Evolutionary conservation across 2,888 invertebrate genomes (phyloP).

Genomic region (Dryomyza anilis): DNA sequence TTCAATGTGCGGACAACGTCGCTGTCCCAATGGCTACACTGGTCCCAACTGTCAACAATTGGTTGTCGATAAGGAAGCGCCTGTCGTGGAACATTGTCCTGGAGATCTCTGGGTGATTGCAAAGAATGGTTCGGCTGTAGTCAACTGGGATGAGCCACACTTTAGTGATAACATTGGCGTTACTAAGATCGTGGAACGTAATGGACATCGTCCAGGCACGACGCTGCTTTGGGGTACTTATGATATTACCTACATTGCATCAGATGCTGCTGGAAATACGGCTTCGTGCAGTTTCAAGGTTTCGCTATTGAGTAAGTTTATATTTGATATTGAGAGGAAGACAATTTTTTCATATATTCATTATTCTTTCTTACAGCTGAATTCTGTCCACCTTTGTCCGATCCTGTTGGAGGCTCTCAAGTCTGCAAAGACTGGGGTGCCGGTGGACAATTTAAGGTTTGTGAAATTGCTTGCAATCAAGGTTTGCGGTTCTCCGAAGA

Average conservation of each 20-base stretch:
- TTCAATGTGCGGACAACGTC: conserved; percentile 87
- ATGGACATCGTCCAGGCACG: conserved; percentile 85
- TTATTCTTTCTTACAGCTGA: conserved; percentile 77
- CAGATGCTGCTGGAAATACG: conserved; percentile 89
- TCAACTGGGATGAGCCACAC: conserved; percentile 89
- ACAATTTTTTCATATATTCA: too few relatives aligned
- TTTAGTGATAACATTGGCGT: conserved; percentile 90
- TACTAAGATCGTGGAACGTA: conserved; percentile 78
- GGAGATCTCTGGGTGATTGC: conserved; percentile 94
- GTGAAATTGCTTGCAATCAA: conserved; percentile 85
- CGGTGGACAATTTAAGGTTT: conserved; percentile 91
- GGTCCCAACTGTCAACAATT: conserved; percentile 85
- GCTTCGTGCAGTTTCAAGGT: conserved; percentile 92
- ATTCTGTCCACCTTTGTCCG: conserved; percentile 86
- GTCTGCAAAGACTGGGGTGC: conserved; percentile 96
- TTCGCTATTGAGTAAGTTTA: conserved; percentile 79
- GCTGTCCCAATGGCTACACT: conserved; percentile 85
- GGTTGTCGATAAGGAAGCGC: conserved; percentile 83
- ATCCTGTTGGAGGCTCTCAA: conserved; percentile 90
- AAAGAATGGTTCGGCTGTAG: conserved; percentile 87
- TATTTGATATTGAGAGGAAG: background rate
- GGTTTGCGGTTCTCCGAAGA: conserved; percentile 90
- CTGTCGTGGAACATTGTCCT: conserved; percentile 87
- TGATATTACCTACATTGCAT: conserved; percentile 91
- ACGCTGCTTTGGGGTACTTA: conserved; percentile 90